Evolutionary conservation across 2,113 vertebrate genomes (phyloP).

Genomic region (cattle (Bos taurus)): DNA sequence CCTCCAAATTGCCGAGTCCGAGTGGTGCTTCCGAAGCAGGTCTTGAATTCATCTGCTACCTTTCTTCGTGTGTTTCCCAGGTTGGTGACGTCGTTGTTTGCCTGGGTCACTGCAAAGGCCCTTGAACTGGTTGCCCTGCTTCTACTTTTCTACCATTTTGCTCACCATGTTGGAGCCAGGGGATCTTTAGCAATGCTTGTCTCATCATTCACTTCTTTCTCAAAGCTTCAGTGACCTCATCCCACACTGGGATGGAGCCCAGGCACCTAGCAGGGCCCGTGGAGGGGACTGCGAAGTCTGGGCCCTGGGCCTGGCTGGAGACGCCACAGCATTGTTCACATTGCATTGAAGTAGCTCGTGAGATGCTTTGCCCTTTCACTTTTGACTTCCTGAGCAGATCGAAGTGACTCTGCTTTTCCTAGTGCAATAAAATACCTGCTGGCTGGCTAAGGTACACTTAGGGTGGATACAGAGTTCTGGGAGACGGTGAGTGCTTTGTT

Average conservation of each 20-base stretch:
- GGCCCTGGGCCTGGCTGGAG: not conserved
- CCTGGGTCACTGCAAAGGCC: not conserved
- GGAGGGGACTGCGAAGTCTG: not conserved
- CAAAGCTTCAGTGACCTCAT: not conserved
- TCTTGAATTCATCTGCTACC: not conserved
- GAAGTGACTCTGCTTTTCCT: slow-evolving; percentile 60
- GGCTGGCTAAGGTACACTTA: slow-evolving; percentile 60
- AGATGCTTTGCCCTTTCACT: not conserved
- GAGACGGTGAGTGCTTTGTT: not conserved
- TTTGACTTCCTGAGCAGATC: slow-evolving; percentile 47
- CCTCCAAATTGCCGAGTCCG: not conserved
- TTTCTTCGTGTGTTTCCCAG: not conserved
- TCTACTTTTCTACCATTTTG: not conserved
- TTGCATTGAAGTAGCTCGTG: not conserved
- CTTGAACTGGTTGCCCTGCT: not conserved
- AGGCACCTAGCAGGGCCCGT: not conserved
- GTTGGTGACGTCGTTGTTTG: not conserved
- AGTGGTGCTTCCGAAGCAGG: not conserved
- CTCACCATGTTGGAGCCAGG: not conserved
- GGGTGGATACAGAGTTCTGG: slow-evolving; percentile 58
- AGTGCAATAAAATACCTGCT: slow-evolving; percentile 52
- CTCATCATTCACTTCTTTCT: not conserved
- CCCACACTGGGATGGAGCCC: not conserved
- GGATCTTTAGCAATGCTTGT: not conserved
- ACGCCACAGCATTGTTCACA: not conserved